Evolutionary conservation across 2,888 invertebrate species (phyloP).

Genomic region (Elaeidobius kamerunicus): DNA sequence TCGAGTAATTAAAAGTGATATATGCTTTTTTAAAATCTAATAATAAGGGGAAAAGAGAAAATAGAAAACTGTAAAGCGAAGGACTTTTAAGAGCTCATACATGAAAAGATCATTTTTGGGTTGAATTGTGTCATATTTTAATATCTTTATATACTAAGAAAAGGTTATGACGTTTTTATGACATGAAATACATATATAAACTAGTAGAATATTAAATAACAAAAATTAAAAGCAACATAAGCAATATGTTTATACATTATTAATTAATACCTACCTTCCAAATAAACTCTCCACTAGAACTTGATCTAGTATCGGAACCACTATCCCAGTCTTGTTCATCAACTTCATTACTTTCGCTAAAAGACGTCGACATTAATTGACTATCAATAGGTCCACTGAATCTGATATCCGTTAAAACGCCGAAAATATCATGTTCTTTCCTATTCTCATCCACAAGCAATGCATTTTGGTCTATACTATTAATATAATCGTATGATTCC

Average conservation of each 20-base stretch:
- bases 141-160: no score
- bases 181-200: no score
- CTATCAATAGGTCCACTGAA: conserved; percentile 48
- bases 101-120: no score
- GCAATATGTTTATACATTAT: conserved; percentile 8
- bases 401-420: conserved; percentile 48
- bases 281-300: conserved; percentile 74
- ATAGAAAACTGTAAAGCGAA: no score
- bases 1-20: no score
- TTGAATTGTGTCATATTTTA: no score
- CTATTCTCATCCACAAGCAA: background rate
- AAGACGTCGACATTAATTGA: conserved; percentile 51
- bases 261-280: conserved; percentile 64
- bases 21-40: no score
- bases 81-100: no score
- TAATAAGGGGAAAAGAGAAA: no score
- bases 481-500: conserved; percentile 5
- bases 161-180: no score
- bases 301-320: conserved; percentile 62
- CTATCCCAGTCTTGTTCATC: conserved; percentile 69
- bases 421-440: conserved; percentile 37
- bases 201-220: no score
- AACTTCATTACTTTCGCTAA: conserved; percentile 53
- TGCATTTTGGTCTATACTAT: conserved; percentile 4
- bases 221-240: no score